Evolutionary conservation across 2,113 vertebrate species (phyloP), one percentile per base, ranked within the genome.

Genomic region (Tragelaphus strepsiceros): DNA sequence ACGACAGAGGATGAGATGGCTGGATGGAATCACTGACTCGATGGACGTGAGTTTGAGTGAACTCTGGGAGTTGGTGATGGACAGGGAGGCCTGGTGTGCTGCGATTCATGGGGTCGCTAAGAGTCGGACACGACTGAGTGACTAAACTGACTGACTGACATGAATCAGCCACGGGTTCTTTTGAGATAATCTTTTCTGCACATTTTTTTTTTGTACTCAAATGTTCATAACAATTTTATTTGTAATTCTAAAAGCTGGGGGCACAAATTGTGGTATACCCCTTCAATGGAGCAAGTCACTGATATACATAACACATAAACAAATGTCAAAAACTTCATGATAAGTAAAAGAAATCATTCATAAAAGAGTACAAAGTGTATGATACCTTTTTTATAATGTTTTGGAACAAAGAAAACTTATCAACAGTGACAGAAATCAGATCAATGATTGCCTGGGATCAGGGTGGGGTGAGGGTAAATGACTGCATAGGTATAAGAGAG

Each of bases 151-250:
- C 49, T 49, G 49, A 49, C 21, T 71, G n/a, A 35, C 64, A 35
- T 35, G 64, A 71, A 71, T 71, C 64, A 71, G 32, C n/a, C 64
- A 35, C 19, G 0, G 64, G 64, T 71, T 71, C 28, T 54, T 88
- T 91, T 85, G 24, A 96, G 88, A 88, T 54, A 88, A 49, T 59
- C 21, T 91, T 93, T 96, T 91, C 90, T 95, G 49, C 9, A 46
- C 91, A 59, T 39, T 58, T 94, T 74, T 97, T 51, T 43, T 43
- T 78, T 77, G 28, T 46, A 59, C 28, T 19, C 53, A 22, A 92
- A 81, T 81, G 46, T 64, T 64, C 21, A 7, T 19, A 56, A 49
- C 21, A 58, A 46, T 17, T 92, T 97, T 95, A 92, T 77, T 62
- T 87, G 35, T 77, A 88, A 88, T 39, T 51, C 39, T 51, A 12